These are phyloP conservation scores for Charanyca ferruginea DNA, from an alignment of 2,888 invertebrate species.

Conservation along the genomic window DNA sequence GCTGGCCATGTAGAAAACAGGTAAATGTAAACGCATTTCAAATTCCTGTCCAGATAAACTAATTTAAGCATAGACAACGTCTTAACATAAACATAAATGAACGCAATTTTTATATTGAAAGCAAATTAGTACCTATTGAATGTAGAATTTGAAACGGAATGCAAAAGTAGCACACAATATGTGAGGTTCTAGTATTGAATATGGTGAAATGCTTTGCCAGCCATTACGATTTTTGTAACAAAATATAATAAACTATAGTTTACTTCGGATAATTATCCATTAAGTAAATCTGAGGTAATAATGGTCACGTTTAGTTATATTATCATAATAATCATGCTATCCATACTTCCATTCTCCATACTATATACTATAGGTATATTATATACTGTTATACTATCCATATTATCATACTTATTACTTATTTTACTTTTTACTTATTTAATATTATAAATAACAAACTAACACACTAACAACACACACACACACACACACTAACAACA, in stretches of 20 bases:
- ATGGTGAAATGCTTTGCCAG: not conserved
- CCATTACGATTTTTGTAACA: not conserved
- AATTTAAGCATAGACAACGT: not conserved
- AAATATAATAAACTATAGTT: not conserved
- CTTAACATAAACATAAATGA: not conserved
- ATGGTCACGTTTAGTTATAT: not conserved
- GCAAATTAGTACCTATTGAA: not conserved
- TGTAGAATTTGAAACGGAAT: not conserved
- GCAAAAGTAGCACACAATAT: not conserved
- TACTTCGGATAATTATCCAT: no score
- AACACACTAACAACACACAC: no score
- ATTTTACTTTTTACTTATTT: no score
- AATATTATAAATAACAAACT: no score
- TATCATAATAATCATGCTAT: no score
- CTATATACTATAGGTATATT: no score
- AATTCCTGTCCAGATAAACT: not conserved
- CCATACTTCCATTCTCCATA: no score
- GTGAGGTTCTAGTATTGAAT: not conserved
- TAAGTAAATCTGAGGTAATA: not conserved
- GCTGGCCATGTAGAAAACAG: constrained; percentile 28
- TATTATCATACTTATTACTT: no score
- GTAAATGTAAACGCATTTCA: constrained; percentile 1
- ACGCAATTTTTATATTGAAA: not conserved
- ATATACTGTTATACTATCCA: no score
- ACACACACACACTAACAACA: no score